phyloP scores from a whole-genome alignment of 1,140 invertebrate species.

The Brachystomella parvula region DNA sequence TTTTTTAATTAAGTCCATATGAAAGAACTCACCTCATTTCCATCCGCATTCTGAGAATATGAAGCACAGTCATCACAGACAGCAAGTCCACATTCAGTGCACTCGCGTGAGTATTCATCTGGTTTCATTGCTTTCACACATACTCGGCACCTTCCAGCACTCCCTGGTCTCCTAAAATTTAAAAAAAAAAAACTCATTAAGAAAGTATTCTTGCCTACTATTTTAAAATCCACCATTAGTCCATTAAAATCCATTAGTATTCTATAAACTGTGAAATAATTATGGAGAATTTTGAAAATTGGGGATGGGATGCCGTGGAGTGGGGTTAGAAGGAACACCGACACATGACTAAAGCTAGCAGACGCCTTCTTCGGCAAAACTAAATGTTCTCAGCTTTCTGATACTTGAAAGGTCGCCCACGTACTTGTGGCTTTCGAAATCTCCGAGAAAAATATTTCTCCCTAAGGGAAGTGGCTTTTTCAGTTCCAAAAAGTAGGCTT shows the following conservation, averaged over 20 bases:
- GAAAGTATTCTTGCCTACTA: background rate
- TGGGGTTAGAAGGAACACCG: no score
- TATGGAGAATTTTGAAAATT: background rate
- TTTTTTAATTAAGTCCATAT: background rate
- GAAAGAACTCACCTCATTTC: constrained; percentile 56
- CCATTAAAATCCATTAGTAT: background rate
- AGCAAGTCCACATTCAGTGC: constrained; percentile 75
- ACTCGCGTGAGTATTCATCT: constrained; percentile 71
- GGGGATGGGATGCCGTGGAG: background rate
- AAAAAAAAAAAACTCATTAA: background rate
- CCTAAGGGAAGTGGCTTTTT: no score
- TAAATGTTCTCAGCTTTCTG: no score
- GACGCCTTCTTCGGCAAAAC: no score
- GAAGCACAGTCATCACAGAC: constrained; percentile 87
- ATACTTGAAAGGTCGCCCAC: no score
- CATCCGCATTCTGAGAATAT: constrained; percentile 71
- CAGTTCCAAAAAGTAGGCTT: no score
- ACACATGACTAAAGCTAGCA: no score
- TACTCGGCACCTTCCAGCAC: constrained; percentile 64
- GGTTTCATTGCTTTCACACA: constrained; percentile 78
- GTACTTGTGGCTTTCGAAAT: no score
- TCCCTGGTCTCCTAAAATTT: constrained; percentile 34
- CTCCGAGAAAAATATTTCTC: no score
- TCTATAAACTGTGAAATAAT: background rate
- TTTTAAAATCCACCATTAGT: background rate